Evolutionary conservation across 2,888 invertebrate species (phyloP).

Genomic region (Dasysyrphus albostriatus): DNA sequence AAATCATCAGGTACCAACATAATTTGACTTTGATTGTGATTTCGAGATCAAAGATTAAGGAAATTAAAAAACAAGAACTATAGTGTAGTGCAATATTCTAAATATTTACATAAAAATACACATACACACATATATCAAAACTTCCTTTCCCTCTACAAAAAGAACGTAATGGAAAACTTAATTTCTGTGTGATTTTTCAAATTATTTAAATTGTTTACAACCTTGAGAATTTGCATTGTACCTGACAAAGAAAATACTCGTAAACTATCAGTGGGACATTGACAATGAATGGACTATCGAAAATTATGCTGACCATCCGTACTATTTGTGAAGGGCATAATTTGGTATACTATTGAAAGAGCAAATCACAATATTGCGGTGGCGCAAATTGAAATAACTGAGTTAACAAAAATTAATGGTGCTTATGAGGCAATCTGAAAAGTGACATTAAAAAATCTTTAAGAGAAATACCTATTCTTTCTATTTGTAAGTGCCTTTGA

Average conservation of each 20-base stretch:
- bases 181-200: slow-evolving; percentile 2
- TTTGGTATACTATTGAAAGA: not conserved
- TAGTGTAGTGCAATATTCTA: not conserved
- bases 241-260: slow-evolving; percentile 19
- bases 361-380: not conserved
- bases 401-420: too few species aligned
- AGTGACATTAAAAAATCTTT: too few species aligned
- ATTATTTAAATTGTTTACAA: not conserved
- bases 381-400: too few species aligned
- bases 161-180: not conserved
- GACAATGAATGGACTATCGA: slow-evolving; percentile 2
- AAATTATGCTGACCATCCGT: slow-evolving; percentile 12
- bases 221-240: slow-evolving; percentile 20
- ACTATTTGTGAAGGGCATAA: not conserved
- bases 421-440: too few species aligned
- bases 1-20: not conserved
- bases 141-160: not conserved
- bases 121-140: too few species aligned
- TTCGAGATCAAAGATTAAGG: not conserved
- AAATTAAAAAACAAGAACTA: not conserved
- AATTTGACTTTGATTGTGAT: not conserved
- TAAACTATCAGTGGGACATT: slow-evolving; percentile 4
- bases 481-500: too few species aligned
- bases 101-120: too few species aligned
- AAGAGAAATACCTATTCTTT: too few species aligned